These are phyloP conservation scores for Torymus aiolomorphi DNA, from an alignment of 2,888 invertebrate species.

Conservation along the genomic window DNA sequence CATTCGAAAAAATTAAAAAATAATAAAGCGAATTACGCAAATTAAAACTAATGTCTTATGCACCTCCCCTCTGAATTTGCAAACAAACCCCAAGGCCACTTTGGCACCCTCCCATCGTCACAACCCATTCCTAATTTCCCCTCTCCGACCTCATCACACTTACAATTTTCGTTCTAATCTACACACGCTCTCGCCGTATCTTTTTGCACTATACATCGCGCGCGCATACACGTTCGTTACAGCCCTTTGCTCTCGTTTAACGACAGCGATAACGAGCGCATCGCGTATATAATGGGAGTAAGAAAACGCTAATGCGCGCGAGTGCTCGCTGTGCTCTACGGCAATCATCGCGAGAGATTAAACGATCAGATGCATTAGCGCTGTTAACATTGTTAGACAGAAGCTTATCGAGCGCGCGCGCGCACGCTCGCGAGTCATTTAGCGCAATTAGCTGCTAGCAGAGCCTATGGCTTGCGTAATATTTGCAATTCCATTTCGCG, in stretches of 20 bases:
- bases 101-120: no score
- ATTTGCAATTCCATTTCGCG: slow-evolving; percentile 53
- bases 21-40: no score
- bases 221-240: not conserved
- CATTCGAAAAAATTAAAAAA: no score
- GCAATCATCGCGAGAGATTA: slow-evolving; percentile 37
- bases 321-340: not conserved
- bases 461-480: slow-evolving; percentile 21
- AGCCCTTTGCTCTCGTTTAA: slow-evolving; percentile 52
- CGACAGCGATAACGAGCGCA: slow-evolving; percentile 55
- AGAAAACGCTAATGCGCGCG: not conserved
- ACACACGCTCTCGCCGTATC: no score
- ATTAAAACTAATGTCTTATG: no score
- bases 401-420: slow-evolving; percentile 24
- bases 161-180: no score
- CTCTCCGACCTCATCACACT: no score
- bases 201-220: no score
- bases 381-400: slow-evolving; percentile 55
- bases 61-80: no score
- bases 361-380: slow-evolving; percentile 55
- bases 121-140: no score
- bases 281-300: not conserved
- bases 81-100: no score
- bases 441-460: slow-evolving; percentile 48
- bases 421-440: slow-evolving; percentile 37